Evolutionary conservation across 2,888 invertebrate species (phyloP), one percentile per base, ranked within the genome.

Genomic region (Heteromurus nitidus): DNA sequence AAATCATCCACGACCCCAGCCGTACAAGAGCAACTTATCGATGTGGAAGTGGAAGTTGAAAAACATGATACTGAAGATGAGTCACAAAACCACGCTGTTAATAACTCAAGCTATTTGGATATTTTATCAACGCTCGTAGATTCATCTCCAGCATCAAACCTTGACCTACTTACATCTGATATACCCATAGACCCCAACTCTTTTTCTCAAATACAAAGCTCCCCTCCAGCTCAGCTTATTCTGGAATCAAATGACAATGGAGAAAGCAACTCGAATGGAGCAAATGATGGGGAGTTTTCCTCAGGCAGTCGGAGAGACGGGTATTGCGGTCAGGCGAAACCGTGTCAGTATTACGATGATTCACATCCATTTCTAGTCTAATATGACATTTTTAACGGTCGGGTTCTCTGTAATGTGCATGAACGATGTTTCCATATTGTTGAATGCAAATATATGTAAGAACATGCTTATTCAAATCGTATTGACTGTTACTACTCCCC

Each of bases 321-420:
- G 0, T 47, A 20, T 16, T 47, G 36, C 11, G 60, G 36, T 24
- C 28, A 60, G 2, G 22, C 42, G 26, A 68, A 58, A 20, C 42
- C 81, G 18, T 31, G 28, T 30, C 62, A 81, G 28, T 81, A 75
- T 55, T 75, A 68, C 26, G 81, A 81, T 70, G 81, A 81, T 44
- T 73, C 81, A 64, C 81, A 81, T 47, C 81, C 81, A 18, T 81
- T 81, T 62, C 47, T 81, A 22, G 81, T 81, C 55, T 81, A 70
- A 58, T 28, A n/a, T n/a, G n/a, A n/a, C n/a, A n/a, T n/a, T n/a
- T n/a, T n/a, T n/a, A n/a, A n/a, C n/a, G n/a, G n/a, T n/a, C n/a
- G n/a, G n/a, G n/a, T n/a, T n/a, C n/a, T n/a, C n/a, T n/a, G n/a
- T n/a, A n/a, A n/a, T n/a, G n/a, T n/a, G n/a, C n/a, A n/a, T n/a